Percentiles rank a stretch among this genome's conserved stretches.
phyloP scores from a whole-genome alignment of 2,888 invertebrate species.

The Scaptomyza caliginosa region DNA sequence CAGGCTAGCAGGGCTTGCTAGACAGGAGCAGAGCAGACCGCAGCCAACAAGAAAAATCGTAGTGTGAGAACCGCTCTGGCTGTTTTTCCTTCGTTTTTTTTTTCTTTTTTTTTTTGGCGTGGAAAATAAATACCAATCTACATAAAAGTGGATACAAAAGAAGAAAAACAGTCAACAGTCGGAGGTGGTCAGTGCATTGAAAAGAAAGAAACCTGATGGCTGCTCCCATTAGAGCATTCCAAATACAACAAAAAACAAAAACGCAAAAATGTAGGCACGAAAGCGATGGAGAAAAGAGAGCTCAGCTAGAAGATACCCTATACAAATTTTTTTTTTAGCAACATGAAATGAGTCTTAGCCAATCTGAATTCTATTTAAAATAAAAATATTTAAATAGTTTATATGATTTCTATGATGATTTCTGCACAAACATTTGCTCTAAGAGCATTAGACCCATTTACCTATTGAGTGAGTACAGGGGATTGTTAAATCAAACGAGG shows the following conservation, averaged over 20 bases:
- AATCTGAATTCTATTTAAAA: too few species aligned
- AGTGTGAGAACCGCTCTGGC: constrained; percentile 67
- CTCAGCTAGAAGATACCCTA: not conserved
- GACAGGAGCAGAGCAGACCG: constrained; percentile 11
- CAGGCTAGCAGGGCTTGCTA: constrained; percentile 10
- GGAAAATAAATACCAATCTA: constrained; percentile 78
- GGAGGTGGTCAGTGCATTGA: constrained; percentile 61
- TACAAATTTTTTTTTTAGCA: too few species aligned
- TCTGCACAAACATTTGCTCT: too few species aligned
- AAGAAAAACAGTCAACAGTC: constrained; percentile 58
- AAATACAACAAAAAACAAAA: constrained; percentile 21
- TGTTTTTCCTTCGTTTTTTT: constrained; percentile 17
- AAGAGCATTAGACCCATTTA: too few species aligned
- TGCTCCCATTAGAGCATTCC: constrained; percentile 52
- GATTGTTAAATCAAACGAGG: constrained; percentile 35
- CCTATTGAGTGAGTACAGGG: not conserved
- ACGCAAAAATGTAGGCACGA: constrained; percentile 12
- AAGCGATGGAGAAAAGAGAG: not conserved
- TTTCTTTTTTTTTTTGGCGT: constrained; percentile 63
- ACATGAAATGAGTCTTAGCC: too few species aligned
- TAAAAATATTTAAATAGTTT: too few species aligned
- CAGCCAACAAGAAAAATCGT: constrained; percentile 25
- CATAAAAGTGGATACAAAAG: constrained; percentile 77
- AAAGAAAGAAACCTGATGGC: constrained; percentile 65
- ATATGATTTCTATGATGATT: too few species aligned